phyloP scores from a whole-genome alignment of 2,888 invertebrate species.

The Diadromus collaris region DNA sequence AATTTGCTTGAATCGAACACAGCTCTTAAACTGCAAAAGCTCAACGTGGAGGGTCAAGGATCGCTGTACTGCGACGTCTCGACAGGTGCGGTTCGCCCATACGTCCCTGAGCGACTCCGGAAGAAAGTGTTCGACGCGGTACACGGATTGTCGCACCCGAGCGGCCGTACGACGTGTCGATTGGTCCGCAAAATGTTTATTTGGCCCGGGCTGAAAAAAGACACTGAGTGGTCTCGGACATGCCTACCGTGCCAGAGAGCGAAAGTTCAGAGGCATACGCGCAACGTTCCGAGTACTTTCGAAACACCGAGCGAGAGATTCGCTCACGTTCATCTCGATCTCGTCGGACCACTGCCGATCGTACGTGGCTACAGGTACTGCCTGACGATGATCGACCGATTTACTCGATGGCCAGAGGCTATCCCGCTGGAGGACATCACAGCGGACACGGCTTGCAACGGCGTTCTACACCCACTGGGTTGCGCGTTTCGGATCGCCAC shows the following conservation, averaged over 20 bases:
- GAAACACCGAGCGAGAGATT: slow-evolving; percentile 23
- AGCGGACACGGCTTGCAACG: slow-evolving; percentile 12
- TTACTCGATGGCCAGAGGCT: slow-evolving; percentile 33
- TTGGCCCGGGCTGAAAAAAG: slow-evolving; percentile 68
- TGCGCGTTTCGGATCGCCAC: slow-evolving; percentile 9
- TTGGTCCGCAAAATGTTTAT: slow-evolving; percentile 64
- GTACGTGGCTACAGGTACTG: slow-evolving; percentile 20
- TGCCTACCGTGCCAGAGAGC: slow-evolving; percentile 72
- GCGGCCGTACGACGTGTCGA: too few relatives aligned
- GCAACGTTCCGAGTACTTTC: slow-evolving; percentile 1
- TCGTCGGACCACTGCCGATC: slow-evolving; percentile 28
- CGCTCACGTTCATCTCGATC: slow-evolving; percentile 45
- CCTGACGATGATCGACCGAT: slow-evolving; percentile 48
- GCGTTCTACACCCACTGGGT: slow-evolving; percentile 26
- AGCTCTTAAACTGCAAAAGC: too few relatives aligned
- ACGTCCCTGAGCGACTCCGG: too few relatives aligned
- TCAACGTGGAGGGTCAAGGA: too few relatives aligned
- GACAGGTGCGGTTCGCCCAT: too few relatives aligned
- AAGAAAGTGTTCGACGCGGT: too few relatives aligned
- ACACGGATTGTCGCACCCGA: too few relatives aligned
- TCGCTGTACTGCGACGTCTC: too few relatives aligned
- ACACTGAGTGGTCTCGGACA: slow-evolving; percentile 67
- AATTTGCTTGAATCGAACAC: too few relatives aligned
- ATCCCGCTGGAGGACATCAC: slow-evolving; percentile 31
- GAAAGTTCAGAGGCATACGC: slow-evolving; percentile 70